Percentiles rank a stretch among this genome's conserved stretches.
Conservation (phyloP, 2,888 invertebrate species). For the Hyles lineata region DNA sequence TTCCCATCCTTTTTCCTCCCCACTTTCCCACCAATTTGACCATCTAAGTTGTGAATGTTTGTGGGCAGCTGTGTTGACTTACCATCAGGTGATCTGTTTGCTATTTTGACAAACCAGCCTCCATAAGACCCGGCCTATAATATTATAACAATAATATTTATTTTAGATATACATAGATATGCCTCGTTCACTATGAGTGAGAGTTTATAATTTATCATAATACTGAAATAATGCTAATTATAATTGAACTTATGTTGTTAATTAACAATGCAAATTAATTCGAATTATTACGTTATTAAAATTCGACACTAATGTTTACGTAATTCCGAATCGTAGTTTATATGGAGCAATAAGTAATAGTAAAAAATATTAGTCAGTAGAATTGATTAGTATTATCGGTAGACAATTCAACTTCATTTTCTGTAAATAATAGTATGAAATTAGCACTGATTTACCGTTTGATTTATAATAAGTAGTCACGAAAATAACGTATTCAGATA, state of each 20-base stretch:
- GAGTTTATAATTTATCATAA: too few species aligned
- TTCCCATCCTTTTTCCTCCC: too few species aligned
- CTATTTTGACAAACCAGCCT: too few species aligned
- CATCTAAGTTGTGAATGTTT: too few species aligned
- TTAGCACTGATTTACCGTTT: not conserved
- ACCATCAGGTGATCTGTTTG: too few species aligned
- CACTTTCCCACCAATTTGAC: too few species aligned
- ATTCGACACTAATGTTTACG: not conserved
- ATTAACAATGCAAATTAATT: not conserved
- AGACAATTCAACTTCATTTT: not conserved
- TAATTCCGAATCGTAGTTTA: slow-evolving; percentile 4
- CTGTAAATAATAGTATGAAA: not conserved
- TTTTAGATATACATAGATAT: not conserved
- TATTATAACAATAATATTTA: too few species aligned
- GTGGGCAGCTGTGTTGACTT: too few species aligned
- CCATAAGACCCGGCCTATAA: too few species aligned
- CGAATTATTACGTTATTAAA: not conserved
- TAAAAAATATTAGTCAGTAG: too few species aligned
- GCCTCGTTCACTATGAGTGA: not conserved
- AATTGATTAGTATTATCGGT: too few species aligned
- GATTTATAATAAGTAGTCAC: not conserved
- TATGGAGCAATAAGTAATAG: not conserved
- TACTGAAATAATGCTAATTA: not conserved
- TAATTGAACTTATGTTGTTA: not conserved
- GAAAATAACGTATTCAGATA: slow-evolving; percentile 24